Percentiles rank a stretch among this genome's conserved stretches.
These are phyloP conservation scores for Toxotes lorentzi DNA, from an alignment of 2,797 vertebrate species.

Conservation along the genomic window DNA sequence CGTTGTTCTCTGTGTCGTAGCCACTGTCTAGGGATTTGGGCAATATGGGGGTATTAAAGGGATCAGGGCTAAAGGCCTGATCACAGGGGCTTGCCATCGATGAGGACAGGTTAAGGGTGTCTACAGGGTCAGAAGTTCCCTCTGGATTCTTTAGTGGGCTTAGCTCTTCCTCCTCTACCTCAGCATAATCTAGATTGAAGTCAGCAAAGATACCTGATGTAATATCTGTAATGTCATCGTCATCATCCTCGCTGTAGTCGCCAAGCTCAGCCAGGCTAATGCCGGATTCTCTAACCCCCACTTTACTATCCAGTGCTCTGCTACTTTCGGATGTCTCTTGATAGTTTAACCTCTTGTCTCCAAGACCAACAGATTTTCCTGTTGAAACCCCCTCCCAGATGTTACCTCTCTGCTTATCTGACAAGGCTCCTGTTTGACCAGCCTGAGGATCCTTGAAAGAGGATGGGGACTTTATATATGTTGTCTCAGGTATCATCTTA, in stretches of 20 bases:
- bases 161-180: constrained; percentile 81
- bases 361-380: constrained; percentile 55
- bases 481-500: constrained; percentile 78
- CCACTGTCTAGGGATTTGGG: constrained; percentile 95
- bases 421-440: constrained; percentile 46
- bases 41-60: constrained; percentile 82
- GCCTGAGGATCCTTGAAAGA: constrained; percentile 64
- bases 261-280: constrained; percentile 81
- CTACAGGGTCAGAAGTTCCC: constrained; percentile 85
- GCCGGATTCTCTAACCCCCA: constrained; percentile 75
- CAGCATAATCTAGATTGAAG: constrained; percentile 85
- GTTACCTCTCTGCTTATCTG: constrained; percentile 64
- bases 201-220: constrained; percentile 88
- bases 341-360: constrained; percentile 75
- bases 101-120: constrained; percentile 87
- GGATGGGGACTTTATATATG: constrained; percentile 62
- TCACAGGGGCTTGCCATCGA: constrained; percentile 86
- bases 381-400: constrained; percentile 67
- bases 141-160: constrained; percentile 86
- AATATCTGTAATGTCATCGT: constrained; percentile 87
- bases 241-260: constrained; percentile 88
- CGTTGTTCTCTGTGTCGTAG: constrained; percentile 97
- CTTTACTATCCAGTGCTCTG: constrained; percentile 42
- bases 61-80: constrained; percentile 83
- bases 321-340: constrained; percentile 74